Conservation (phyloP, 2,113 vertebrate genomes). For the Plotosus lineatus region DNA sequence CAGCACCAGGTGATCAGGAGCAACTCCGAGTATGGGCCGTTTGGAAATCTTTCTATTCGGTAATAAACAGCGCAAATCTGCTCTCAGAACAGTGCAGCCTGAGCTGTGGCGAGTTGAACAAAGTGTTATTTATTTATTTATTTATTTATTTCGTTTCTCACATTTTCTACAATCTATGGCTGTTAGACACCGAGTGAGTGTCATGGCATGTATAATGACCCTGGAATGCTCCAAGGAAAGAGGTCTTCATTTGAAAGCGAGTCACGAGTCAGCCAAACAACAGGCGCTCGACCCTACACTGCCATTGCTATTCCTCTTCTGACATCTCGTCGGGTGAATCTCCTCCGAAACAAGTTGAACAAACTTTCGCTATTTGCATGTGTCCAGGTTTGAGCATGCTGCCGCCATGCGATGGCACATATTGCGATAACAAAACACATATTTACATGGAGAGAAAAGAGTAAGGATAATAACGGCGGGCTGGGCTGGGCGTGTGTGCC, state of each 20-base stretch:
- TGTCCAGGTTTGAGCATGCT: slow-evolving; percentile 45
- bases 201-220: slow-evolving; percentile 15
- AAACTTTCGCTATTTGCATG: slow-evolving; percentile 58
- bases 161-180: slow-evolving; percentile 1
- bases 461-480: slow-evolving; percentile 47
- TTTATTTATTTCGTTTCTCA: not conserved
- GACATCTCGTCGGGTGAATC: slow-evolving; percentile 46
- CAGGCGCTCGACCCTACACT: slow-evolving; percentile 28
- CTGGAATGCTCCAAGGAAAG: not conserved
- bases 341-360: slow-evolving; percentile 50
- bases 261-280: slow-evolving; percentile 32
- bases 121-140: slow-evolving; percentile 14
- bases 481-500: slow-evolving; percentile 50
- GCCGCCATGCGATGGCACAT: slow-evolving; percentile 38
- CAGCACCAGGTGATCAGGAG: not conserved
- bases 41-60: not conserved
- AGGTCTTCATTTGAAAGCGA: slow-evolving; percentile 30
- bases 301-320: slow-evolving; percentile 36
- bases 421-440: slow-evolving; percentile 53
- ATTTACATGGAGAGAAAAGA: slow-evolving; percentile 56
- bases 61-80: slow-evolving; percentile 9
- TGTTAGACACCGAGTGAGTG: slow-evolving; percentile 13
- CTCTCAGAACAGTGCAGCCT: not conserved
- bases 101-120: not conserved
- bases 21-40: not conserved